Evolutionary conservation across 30 jellyfish, hydroid and myxozoan species (phyloP), one percentile per base, ranked within the genome.

Genomic region (Pelagia noctiluca): DNA sequence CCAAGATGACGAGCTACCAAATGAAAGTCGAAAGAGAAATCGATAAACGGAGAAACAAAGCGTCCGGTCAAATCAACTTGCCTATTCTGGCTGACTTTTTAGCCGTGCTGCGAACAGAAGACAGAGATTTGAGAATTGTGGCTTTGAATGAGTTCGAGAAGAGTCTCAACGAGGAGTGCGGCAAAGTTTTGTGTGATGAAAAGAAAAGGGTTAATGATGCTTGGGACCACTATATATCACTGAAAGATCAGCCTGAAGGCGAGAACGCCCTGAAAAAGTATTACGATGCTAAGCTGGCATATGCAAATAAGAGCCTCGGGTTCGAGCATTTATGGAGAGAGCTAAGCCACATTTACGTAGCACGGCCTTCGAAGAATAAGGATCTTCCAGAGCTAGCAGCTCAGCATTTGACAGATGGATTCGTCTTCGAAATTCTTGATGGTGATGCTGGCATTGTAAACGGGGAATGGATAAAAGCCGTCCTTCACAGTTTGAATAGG

Each of bases 361-460:
- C 57, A 5, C 57, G 57, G 16, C 57, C 57, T 42, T 42, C 16
- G 57, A 42, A 42, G 57, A 42, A 42, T 16, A 42, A 42, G 57
- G 57, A 42, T 16, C 57, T 42, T 42, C 57, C 57, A 42, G 57
- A 42, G 8, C 16, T 42, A 42, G 57, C 57, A 5, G 57, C 57
- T 5, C 57, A 42, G 16, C 57, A 42, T 42, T 42, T 42, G 57
- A 42, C 57, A 5, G 57, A 42, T 42, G 57, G 57, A 42, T 42
- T 42, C 16, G 57, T 42, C 16, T 42, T 42, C 16, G 57, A 42
- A 42, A 42, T 42, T 42, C 57, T 42, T 42, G 57, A 42, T 42
- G 57, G 57, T 42, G 57, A 42, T 16, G 57, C 57, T 42, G 57
- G 57, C 57, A 42, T 42, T 42, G 57, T 42, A 16, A 42, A 42